Base-by-base conservation (phyloP, 2,113 vertebrate genomes). In the Tichodroma muraria region DNA sequence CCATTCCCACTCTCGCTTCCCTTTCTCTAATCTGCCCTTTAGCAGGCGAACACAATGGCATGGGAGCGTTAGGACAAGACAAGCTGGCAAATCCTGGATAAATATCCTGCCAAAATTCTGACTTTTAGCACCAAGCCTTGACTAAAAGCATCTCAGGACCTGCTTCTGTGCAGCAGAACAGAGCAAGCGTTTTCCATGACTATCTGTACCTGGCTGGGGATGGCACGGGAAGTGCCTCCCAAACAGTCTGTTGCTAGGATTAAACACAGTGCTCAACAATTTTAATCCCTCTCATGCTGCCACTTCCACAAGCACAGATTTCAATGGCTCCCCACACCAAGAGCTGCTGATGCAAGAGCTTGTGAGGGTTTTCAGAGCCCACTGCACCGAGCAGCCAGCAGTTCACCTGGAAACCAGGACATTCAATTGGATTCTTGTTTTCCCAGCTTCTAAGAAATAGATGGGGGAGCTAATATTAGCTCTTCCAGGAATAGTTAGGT, bases 401-500 rank as follows among this genome's bases (percentile, higher is more conserved):
- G 73, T 63, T 90, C 91, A 96, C 94, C 88, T 85, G 66, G 60
- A 85, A 96, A 94, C 53, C 64, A 80, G 90, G 85, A 71, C 82
- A 78, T 21, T 82, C 78, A 16, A 53, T 21, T 0, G 0, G 45
- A 65, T 86, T 78, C 93, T 79, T 95, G 92, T 93, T 97, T 96
- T 87, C 73, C 79, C 76, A 64, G 65, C 44, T 94, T 86, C 92
- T 73, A 85, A 92, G 95, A 96, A 96, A 94, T 45, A 75, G 88
- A 82, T 15, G 33, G 84, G 47, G 13, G 9, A 96, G 79, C 87
- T 96, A 97, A 96, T 95, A 85, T 96, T 96, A 94, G 94, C 93
- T 88, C 59, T 94, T 93, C 97, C 95, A 95, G 90, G 97, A 97
- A 97, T 96, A 97, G 91, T 64, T 52, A 71, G 57, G 53, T 78